Percentiles rank a stretch among this genome's conserved stretches.
Evolutionary conservation across 2,888 invertebrate species (phyloP).

Genomic region (Palloptera scutellata): DNA sequence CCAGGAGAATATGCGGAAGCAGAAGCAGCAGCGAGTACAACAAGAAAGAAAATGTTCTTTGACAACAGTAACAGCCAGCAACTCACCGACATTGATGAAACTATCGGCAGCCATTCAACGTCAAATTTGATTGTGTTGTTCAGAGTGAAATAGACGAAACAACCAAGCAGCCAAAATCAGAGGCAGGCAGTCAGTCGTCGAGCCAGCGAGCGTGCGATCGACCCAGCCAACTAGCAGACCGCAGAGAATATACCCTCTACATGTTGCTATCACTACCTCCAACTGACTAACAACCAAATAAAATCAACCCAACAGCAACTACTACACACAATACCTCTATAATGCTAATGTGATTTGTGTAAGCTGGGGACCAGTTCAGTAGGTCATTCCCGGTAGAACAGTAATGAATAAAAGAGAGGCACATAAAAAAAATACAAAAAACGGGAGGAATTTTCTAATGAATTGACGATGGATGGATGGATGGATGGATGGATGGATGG

Average conservation of each 20-base stretch:
- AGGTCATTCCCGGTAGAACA: slow-evolving; percentile 41
- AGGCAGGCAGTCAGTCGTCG: slow-evolving; percentile 28
- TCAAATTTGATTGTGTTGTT: slow-evolving; percentile 33
- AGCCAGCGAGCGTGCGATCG: neutral
- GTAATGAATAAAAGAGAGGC: neutral
- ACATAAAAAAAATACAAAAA: slow-evolving; percentile 1
- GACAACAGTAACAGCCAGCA: neutral
- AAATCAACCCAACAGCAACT: slow-evolving; percentile 1
- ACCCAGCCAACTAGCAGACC: neutral
- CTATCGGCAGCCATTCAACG: slow-evolving; percentile 39
- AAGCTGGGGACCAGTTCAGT: slow-evolving; percentile 45
- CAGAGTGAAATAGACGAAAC: too few relatives aligned
- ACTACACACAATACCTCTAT: slow-evolving; percentile 4
- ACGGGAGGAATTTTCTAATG: slow-evolving; percentile 24
- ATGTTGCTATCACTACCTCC: neutral
- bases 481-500: slow-evolving; percentile 2
- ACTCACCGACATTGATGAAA: slow-evolving; percentile 43
- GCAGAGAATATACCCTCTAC: too few relatives aligned
- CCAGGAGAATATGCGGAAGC: slow-evolving; percentile 7
- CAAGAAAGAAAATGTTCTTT: too few relatives aligned
- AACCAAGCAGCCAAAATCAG: slow-evolving; percentile 30
- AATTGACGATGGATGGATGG: slow-evolving; percentile 9
- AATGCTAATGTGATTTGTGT: slow-evolving; percentile 17
- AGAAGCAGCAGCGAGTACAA: slow-evolving; percentile 4
- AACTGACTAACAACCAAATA: slow-evolving; percentile 8